Evolutionary conservation across 2,113 vertebrate species (phyloP), one percentile per base, ranked within the genome.

Genomic region (Cervus canadensis): DNA sequence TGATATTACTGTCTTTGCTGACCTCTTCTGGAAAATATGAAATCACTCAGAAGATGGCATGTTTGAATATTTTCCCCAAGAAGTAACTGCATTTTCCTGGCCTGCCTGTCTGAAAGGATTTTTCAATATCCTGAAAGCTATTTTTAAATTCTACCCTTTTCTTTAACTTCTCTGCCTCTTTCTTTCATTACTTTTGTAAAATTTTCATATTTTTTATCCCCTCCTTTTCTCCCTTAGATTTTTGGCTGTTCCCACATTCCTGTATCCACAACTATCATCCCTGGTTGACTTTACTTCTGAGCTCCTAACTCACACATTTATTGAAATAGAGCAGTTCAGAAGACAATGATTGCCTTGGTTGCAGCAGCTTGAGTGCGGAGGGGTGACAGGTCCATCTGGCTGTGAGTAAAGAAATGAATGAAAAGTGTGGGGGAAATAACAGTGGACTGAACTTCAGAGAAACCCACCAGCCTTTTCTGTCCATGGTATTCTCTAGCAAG

Each of bases 11-110:
- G 7, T 54, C 54, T 91, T 78, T 96, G 67, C 57, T 97, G 60
- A 95, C 83, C 78, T 93, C 83, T 93, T 92, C 79, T 56, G 56
- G 89, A 11, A 57, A 91, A 91, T 95, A 21, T 59, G 40, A 97
- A 96, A 45, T 56, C 56, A 94, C 28, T 28, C 79, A 78, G 82
- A 94, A 93, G 67, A 67, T 79, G 50, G 26, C 4, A 64, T 13
- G n/a, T 78, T 82, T 57, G n/a, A 36, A 52, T 23, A 6, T 59
- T 91, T 88, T 50, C 25, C n/a, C 54, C 25, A 90, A 57, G 79
- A 84, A 79, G 45, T 60, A 6, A 14, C 14, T 59, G 16, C 9
- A 25, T 93, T 54, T 84, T 84, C 50, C 33, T 30, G 40, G 36
- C 23, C 9, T 81, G 7, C 17, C 52, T 50, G 7, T 60, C 30